Base-by-base conservation (phyloP, 2,888 invertebrate genomes). In the Torymus texanus region DNA sequence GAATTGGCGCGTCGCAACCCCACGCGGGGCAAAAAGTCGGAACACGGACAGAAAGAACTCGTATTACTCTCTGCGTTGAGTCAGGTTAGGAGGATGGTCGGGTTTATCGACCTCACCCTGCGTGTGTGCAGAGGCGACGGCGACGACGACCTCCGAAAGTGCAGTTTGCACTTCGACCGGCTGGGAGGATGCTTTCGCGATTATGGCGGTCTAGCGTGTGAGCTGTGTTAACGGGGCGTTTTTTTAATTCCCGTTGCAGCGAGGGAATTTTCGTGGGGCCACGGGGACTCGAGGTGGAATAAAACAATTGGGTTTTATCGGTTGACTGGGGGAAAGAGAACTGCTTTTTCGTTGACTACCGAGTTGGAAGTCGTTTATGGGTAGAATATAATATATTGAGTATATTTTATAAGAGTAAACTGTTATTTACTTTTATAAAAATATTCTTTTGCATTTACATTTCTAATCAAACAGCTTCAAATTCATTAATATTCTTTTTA, bases 291-390 rank as follows among this genome's bases (percentile, higher is more conserved):
- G 8, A 0, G 41, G 16, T 51, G 58, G 41, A 62, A 65, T 68
- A 80, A 76, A 76, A 67, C 76, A 29, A 68, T 72, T 70, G 59
- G 68, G 14, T 72, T 80, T 72, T 73, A 71, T 68, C 55, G 62
- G 51, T 8, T 41, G 41, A 8, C 21, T 21, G 21, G 8, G 41
- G 41, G 8, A 8, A 13, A 2, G 59, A 51, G n/a, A 53, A 29
- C 51, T 14, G 1, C 10, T 24, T 63, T 65, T 72, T 59, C 50
- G 29, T 41, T 16, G n/a, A 58, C 50, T 21, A n/a, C 50, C 21
- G 13, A 55, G 24, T 16, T 11, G 14, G 63, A 16, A n/a, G 55
- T 51, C 58, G 67, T 61, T 61, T 59, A 14, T 13, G 10, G 10
- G 41, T 41, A 41, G 41, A 41, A 41, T 41, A 41, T 41, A 3